Evolutionary conservation across 2,113 vertebrate genomes (phyloP).

Genomic region (Pimephales promelas): DNA sequence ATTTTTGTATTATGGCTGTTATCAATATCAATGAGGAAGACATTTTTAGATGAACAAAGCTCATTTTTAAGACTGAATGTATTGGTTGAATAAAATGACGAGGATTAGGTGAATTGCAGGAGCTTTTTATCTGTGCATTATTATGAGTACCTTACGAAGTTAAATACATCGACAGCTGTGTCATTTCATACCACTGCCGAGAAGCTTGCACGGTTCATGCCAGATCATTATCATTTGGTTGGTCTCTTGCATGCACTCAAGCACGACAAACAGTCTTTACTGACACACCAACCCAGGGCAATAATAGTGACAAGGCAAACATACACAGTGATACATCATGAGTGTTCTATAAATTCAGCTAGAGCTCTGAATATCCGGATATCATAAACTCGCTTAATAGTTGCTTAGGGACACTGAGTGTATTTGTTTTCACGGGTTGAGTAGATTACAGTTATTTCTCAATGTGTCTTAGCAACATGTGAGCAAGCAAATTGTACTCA

Average conservation of each 20-base stretch:
- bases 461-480: neutral
- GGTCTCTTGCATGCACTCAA: neutral
- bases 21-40: neutral
- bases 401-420: conserved; percentile 13
- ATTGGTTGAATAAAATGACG: neutral
- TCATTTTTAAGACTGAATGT: neutral
- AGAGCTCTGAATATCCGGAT: conserved; percentile 38
- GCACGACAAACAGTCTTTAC: neutral
- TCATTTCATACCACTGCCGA: conserved; percentile 31
- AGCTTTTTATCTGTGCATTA: neutral
- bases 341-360: conserved; percentile 46
- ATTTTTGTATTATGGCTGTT: neutral
- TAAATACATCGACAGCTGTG: too few species aligned
- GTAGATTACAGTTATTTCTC: conserved; percentile 14
- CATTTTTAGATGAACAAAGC: neutral
- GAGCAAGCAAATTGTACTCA: neutral
- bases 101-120: neutral
- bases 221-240: conserved; percentile 1
- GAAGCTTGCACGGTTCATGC: neutral
- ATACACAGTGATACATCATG: conserved; percentile 6
- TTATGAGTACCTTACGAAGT: too few species aligned
- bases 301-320: conserved; percentile 42
- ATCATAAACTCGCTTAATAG: conserved; percentile 10
- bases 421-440: conserved; percentile 25
- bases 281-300: conserved; percentile 12